Base-by-base conservation (phyloP, 2,113 vertebrate genomes). In the Nesoenas mayeri region DNA sequence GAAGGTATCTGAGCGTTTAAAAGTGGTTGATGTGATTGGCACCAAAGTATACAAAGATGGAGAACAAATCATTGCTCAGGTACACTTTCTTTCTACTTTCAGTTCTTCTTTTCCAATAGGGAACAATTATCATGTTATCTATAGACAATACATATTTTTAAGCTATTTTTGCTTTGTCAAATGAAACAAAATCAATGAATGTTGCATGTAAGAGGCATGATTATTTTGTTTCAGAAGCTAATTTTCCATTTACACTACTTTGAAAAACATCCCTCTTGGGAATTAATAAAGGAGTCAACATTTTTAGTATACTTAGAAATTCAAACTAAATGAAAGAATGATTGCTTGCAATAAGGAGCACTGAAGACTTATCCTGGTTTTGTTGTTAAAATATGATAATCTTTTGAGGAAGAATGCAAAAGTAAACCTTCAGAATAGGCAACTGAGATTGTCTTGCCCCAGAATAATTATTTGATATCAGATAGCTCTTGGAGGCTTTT, bases 61-160 rank as follows among this genome's bases (percentile, higher is more conserved):
- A 94, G 99, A 99, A 98, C 99, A 99, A 97, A 99, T 99, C 57
- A 99, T 99, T 97, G 99, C 99, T 98, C 99, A 99, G 99, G 99
- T 99, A 97, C 81, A 73, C 67, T 64, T 91, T 85, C 36, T 74
- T 93, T 69, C 53, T 38, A 74, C 25, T 57, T 89, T 91, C 51
- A 77, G 14, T 80, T 90, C 75, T 70, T 66, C 42, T 70, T 77
- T 36, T 64, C 56, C 28, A 65, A 5, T 24, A 81, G 14, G 4
- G 66, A 62, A 93, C 26, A 69, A 66, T 58, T 53, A 64, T 19
- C 8, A 15, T 48, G 34, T 72, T 85, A 47, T 32, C 34, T 80
- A 12, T 36, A 73, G 60, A 57, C 15, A 66, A 15, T 25, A 47
- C 22, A 28, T 83, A 40, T 8, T 86, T 95, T 48, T 60, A 73